These are phyloP conservation scores for Tachycineta bicolor DNA, from an alignment of 2,113 vertebrate genomes.

Conservation along the genomic window DNA sequence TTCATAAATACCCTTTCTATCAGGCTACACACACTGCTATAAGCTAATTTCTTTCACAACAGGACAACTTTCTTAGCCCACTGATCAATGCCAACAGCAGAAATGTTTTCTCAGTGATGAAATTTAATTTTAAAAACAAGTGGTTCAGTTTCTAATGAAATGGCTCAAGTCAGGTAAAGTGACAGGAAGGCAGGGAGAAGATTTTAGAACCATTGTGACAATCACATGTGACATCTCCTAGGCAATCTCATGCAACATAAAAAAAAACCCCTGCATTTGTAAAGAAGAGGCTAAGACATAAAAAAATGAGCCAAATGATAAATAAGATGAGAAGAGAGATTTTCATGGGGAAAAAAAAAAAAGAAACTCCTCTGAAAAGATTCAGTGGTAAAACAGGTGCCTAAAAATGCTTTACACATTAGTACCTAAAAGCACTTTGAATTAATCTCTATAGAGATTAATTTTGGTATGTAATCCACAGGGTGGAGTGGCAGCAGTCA, in stretches of 20 bases:
- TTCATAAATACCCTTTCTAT: background rate
- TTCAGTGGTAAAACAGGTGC: background rate
- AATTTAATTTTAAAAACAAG: constrained; percentile 20
- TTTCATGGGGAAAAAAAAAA: background rate
- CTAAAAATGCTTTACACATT: background rate
- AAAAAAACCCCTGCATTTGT: background rate
- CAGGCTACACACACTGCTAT: background rate
- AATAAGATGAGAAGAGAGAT: background rate
- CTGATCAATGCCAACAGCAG: background rate
- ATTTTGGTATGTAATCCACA: background rate
- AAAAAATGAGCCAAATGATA: background rate
- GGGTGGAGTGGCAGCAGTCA: background rate
- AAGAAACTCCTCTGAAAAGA: background rate
- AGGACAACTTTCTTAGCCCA: background rate
- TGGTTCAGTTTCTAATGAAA: background rate
- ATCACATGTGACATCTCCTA: background rate
- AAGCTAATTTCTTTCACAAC: background rate
- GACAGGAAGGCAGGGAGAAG: background rate
- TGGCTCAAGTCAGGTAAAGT: background rate
- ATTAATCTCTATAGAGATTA: background rate
- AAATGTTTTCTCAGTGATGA: background rate
- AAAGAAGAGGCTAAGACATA: background rate
- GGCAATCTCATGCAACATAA: background rate
- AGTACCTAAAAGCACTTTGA: too few relatives aligned
- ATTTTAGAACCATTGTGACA: background rate